Base-by-base conservation (phyloP, 2,888 invertebrate genomes). In the Ctena decussata region DNA sequence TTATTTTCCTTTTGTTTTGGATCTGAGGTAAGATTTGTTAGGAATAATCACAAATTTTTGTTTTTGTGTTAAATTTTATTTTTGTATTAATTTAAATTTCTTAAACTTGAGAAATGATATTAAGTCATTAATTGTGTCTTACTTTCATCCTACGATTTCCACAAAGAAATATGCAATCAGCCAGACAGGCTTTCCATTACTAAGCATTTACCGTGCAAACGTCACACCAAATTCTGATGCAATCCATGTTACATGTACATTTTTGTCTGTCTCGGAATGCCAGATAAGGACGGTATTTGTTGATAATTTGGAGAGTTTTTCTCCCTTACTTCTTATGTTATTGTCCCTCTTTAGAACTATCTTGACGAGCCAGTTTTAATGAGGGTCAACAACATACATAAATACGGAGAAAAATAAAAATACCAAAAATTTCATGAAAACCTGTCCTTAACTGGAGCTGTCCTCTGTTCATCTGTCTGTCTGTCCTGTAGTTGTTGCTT, bases 41-140 rank as follows among this genome's bases (percentile, higher is more conserved):
- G 57, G 57, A 57, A 57, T 24, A 57, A n/a, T 57, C 57, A 57
- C n/a, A 57, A n/a, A n/a, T n/a, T 57, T 57, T 57, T 57, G 27
- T 24, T 57, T n/a, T 57, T 57, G 57, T 57, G 57, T 57, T 57
- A 57, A 57, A 57, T 57, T 57, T 57, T 57, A 57, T 57, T 57
- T 57, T 57, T 57, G 57, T 57, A 57, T 57, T 57, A 24, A 57
- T 57, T 57, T 57, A 57, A 57, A 11, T 57, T 57, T 30, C 30
- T 30, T 57, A 57, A 12, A 24, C 57, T 11, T 57, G 30, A 57
- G 57, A 57, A 27, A 57, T 57, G 57, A 57, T 57, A 57, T 57
- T 57, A n/a, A 57, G 57, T 57, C 57, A 57, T 57, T 57, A 12
- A 57, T 30, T 57, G 57, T 57, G 57, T 57, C 57, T 57, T 57